Evolutionary conservation across 2,113 vertebrate genomes (phyloP).

Genomic region (Ailuropoda melanoleuca): DNA sequence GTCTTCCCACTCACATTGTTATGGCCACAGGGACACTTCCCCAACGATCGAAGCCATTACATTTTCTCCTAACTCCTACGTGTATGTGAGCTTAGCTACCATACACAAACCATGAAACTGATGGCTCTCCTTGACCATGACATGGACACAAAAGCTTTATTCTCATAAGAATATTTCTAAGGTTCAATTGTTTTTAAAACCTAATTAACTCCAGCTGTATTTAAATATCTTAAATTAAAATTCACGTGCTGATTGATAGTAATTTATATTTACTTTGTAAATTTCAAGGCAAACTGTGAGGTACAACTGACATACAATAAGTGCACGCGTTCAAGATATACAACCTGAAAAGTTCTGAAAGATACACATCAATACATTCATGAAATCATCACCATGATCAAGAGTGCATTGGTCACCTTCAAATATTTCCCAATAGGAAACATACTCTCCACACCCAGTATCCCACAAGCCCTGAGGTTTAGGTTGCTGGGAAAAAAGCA

Average conservation of each 20-base stretch:
- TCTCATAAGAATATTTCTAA: background rate
- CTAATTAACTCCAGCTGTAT: background rate
- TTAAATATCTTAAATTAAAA: background rate
- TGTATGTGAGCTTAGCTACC: background rate
- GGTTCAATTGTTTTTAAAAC: background rate
- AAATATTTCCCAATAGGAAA: background rate
- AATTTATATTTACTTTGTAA: background rate
- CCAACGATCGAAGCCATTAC: accelerated
- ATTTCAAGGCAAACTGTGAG: background rate
- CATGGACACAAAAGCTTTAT: background rate
- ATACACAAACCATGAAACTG: background rate
- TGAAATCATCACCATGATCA: background rate
- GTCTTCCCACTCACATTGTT: too few relatives aligned
- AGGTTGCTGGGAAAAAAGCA: background rate
- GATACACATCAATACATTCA: background rate
- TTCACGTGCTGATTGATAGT: background rate
- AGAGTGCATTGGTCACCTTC: background rate
- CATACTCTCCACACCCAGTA: accelerated
- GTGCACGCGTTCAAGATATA: background rate
- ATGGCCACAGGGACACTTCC: accelerated
- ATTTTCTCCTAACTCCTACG: background rate
- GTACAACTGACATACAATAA: background rate
- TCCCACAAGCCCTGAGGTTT: background rate
- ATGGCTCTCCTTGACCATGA: background rate
- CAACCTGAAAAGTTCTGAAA: background rate